phyloP scores from a whole-genome alignment of 2,797 vertebrate genomes.

The Hoplostethus mediterraneus region DNA sequence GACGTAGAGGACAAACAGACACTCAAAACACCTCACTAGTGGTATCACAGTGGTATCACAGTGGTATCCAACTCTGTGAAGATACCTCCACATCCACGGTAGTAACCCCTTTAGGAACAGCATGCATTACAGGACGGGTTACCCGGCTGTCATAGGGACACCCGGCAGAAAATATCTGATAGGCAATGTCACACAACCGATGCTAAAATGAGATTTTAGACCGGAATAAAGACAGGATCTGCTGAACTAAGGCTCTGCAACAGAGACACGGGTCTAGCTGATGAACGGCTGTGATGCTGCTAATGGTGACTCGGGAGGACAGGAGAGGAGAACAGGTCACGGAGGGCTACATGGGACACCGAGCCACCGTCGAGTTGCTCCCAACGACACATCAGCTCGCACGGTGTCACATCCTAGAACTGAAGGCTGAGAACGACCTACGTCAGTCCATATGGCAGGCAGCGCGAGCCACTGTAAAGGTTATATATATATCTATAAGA shows the following conservation, averaged over 20 bases:
- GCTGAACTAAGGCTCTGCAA: constrained; percentile 10
- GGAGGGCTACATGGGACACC: constrained; percentile 32
- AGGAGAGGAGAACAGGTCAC: constrained; percentile 29
- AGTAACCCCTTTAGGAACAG: too few relatives aligned
- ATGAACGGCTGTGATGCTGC: constrained; percentile 18
- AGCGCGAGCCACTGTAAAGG: constrained; percentile 7
- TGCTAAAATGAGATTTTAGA: background rate
- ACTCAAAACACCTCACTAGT: background rate
- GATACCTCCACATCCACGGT: background rate
- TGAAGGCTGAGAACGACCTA: constrained; percentile 23
- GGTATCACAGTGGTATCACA: background rate
- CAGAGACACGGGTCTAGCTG: constrained; percentile 11
- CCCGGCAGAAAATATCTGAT: constrained; percentile 12
- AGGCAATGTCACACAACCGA: background rate
- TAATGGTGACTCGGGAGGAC: background rate
- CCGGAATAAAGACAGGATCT: constrained; percentile 8
- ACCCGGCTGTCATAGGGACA: constrained; percentile 40
- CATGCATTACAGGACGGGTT: too few relatives aligned
- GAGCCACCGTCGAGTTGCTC: constrained; percentile 7
- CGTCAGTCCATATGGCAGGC: constrained; percentile 4
- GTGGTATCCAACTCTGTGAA: background rate
- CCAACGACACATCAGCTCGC: constrained; percentile 26
- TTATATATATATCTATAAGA: background rate
- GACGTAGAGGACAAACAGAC: background rate
- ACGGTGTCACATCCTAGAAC: constrained; percentile 18